Evolutionary conservation across 2,797 vertebrate genomes (phyloP), one percentile per base, ranked within the genome.

Genomic region (Podarcis lilfordi): DNA sequence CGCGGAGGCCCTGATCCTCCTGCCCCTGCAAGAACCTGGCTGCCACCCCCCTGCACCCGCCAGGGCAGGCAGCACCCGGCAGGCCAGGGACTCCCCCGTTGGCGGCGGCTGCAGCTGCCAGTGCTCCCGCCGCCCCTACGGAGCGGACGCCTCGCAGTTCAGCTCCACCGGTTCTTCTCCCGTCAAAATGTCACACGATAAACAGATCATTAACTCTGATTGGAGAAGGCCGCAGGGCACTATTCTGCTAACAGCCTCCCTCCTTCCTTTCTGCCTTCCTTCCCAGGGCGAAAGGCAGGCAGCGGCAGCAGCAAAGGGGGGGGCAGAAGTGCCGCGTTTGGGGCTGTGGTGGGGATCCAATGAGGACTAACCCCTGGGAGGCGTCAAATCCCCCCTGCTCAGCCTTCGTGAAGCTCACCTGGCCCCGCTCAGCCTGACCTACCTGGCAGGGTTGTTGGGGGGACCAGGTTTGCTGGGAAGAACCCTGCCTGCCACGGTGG

Each of bases 211-310:
- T 71, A 55, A 43, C 21, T 32, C 35, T 43, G 35, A 71, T 84
- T 79, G 91, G 92, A 81, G 93, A 93, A 29, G 74, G 84, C 1
- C 1, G 7, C n/a, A n/a, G 64, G 86, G 79, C 35, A 32, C 7
- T 5, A 32, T 35, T 43, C 29, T n/a, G 59, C 74, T 43, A 86
- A 86, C 61, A 35, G 75, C 23, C 75, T 68, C 55, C 72, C 32
- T 2, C 66, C 27, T 69, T 55, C 50, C 50, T 55, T 55, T 55
- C 50, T 55, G 50, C 50, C 50, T 55, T 15, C 50, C 50, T 55
- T 55, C 50, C 80, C 82, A 72, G 45, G 61, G 81, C 45, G 61
- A 21, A 66, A 3, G 90, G 86, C 87, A 82, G 91, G 82, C 5
- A 90, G 86, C 90, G 87, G 3, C 3, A 5, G 37, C 69, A 15